Evolutionary conservation across 2,113 vertebrate genomes (phyloP).

Genomic region (Hyla sarda): DNA sequence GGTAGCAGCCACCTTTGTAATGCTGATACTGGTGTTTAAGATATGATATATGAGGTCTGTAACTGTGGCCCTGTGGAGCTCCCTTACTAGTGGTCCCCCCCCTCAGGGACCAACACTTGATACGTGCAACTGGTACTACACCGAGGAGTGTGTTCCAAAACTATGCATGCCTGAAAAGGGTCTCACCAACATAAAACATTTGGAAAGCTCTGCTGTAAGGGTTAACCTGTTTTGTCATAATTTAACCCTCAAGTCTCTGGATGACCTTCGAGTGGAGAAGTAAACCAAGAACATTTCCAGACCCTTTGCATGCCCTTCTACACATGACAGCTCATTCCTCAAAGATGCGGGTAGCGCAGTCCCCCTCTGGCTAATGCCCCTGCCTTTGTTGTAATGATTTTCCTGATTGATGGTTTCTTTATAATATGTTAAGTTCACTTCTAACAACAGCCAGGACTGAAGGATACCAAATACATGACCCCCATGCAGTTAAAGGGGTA

Average conservation of each 20-base stretch:
- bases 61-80: too few relatives aligned
- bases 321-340: neutral
- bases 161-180: too few relatives aligned
- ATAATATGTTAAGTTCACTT: constrained; percentile 29
- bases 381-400: constrained; percentile 35
- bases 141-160: too few relatives aligned
- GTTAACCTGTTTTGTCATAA: neutral
- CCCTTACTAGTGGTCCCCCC: too few relatives aligned
- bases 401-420: constrained; percentile 9
- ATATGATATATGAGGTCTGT: too few relatives aligned
- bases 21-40: too few relatives aligned
- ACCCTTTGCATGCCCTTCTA: neutral
- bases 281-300: neutral
- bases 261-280: neutral
- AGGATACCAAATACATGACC: constrained; percentile 7
- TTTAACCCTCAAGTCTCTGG: neutral
- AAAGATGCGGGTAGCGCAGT: neutral
- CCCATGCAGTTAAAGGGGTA: neutral
- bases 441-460: constrained; percentile 23
- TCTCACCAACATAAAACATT: too few relatives aligned
- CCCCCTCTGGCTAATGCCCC: neutral
- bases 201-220: too few relatives aligned
- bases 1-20: too few relatives aligned
- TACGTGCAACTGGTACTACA: too few relatives aligned
- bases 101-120: too few relatives aligned